phyloP scores from a whole-genome alignment of 2,888 invertebrate species.

The Dicyrtoma fusca region DNA sequence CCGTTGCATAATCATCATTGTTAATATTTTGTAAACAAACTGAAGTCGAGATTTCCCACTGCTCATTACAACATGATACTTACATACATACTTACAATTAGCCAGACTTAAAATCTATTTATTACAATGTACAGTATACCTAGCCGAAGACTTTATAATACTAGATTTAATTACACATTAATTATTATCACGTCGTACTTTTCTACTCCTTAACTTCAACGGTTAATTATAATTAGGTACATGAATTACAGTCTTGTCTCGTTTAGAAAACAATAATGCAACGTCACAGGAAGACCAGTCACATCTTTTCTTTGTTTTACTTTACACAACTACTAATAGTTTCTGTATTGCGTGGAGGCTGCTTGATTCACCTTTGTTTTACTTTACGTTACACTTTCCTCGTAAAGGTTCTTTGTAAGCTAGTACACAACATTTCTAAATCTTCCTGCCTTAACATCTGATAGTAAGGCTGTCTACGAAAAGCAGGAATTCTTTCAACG shows the following conservation, averaged over 20 bases:
- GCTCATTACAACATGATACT: constrained; percentile 8
- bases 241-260: constrained; percentile 39
- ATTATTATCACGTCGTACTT: constrained; percentile 32
- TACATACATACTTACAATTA: neutral
- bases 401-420: too few relatives aligned
- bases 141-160: constrained; percentile 28
- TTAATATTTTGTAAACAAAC: constrained; percentile 13
- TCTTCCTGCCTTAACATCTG: too few relatives aligned
- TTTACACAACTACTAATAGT: neutral
- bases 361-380: too few relatives aligned
- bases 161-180: constrained; percentile 24
- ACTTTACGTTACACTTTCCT: too few relatives aligned
- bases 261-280: constrained; percentile 30
- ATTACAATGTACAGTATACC: constrained; percentile 7
- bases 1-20: constrained; percentile 22
- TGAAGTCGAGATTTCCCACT: constrained; percentile 25
- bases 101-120: constrained; percentile 22
- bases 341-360: too few relatives aligned
- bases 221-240: constrained; percentile 32
- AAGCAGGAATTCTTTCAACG: too few relatives aligned
- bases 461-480: too few relatives aligned
- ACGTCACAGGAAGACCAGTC: constrained; percentile 35
- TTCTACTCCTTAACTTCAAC: constrained; percentile 13
- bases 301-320: constrained; percentile 2
- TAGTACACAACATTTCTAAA: too few relatives aligned